These are phyloP conservation scores for Coryphaenoides rupestris DNA, from an alignment of 2,113 vertebrate genomes.

Conservation along the genomic window DNA sequence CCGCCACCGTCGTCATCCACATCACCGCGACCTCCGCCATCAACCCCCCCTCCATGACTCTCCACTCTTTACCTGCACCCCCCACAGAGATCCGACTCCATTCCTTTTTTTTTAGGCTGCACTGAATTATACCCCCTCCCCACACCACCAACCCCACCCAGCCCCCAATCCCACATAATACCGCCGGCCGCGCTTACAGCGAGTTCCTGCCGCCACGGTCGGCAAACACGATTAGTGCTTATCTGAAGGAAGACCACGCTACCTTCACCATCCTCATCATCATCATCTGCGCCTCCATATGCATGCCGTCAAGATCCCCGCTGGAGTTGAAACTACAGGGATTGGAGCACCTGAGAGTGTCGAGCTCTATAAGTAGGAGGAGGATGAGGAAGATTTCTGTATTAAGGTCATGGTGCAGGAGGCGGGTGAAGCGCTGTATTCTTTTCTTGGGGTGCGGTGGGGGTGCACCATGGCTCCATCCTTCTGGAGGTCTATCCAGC, in stretches of 20 bases:
- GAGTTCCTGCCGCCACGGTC: conserved; percentile 49
- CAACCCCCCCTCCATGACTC: too few relatives aligned
- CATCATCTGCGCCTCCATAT: conserved; percentile 66
- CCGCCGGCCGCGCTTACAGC: conserved; percentile 63
- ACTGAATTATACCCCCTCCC: conserved; percentile 28
- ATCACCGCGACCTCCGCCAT: too few relatives aligned
- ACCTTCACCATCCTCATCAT: conserved; percentile 63
- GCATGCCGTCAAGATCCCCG: conserved; percentile 62
- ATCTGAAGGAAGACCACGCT: conserved; percentile 63
- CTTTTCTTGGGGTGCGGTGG: background rate
- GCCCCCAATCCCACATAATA: conserved; percentile 42
- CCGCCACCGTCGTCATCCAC: background rate
- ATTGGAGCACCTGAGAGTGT: conserved; percentile 59
- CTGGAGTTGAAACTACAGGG: conserved; percentile 55
- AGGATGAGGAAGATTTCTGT: conserved; percentile 45
- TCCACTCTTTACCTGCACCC: conserved; percentile 20
- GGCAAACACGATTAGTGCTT: conserved; percentile 67
- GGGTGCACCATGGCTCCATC: too few relatives aligned
- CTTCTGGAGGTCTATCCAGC: too few relatives aligned
- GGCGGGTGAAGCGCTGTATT: conserved; percentile 28
- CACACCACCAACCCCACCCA: conserved; percentile 18
- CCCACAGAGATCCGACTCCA: conserved; percentile 43
- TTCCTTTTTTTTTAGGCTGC: conserved; percentile 39
- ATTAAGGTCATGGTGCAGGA: conserved; percentile 59
- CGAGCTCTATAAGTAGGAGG: conserved; percentile 29